Conservation (phyloP, 1,140 invertebrate genomes). For the Eciton burchellii region DNA sequence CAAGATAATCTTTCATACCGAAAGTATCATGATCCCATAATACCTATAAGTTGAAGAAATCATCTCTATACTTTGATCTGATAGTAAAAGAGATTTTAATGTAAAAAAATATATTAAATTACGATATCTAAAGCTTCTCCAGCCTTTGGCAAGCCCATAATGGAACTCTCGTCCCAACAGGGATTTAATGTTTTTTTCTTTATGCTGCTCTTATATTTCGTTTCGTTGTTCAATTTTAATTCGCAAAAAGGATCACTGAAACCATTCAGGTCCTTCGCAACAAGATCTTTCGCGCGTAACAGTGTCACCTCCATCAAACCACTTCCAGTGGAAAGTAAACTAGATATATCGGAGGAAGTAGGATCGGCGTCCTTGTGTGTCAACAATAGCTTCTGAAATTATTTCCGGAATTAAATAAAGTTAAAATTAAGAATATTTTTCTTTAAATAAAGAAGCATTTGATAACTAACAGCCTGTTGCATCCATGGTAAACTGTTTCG, state of each 20-base stretch:
- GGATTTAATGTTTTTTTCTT: slow-evolving; percentile 87
- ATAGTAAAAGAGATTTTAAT: background rate
- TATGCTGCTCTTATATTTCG: slow-evolving; percentile 86
- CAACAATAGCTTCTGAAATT: slow-evolving; percentile 79
- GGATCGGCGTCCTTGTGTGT: slow-evolving; percentile 80
- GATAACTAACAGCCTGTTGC: slow-evolving; percentile 81
- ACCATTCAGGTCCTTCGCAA: slow-evolving; percentile 84
- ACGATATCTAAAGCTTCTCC: slow-evolving; percentile 85
- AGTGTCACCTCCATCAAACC: slow-evolving; percentile 83
- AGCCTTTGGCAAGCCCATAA: slow-evolving; percentile 84
- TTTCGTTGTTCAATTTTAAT: slow-evolving; percentile 85
- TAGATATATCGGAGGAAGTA: slow-evolving; percentile 81
- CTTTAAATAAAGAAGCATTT: slow-evolving; percentile 6
- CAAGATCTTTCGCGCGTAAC: slow-evolving; percentile 81
- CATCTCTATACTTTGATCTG: background rate
- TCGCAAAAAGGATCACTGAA: slow-evolving; percentile 87
- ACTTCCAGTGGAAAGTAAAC: slow-evolving; percentile 81
- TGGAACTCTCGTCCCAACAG: slow-evolving; percentile 87
- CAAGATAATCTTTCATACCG: slow-evolving; percentile 87
- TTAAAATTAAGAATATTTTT: slow-evolving; percentile 1
- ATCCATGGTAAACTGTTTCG: slow-evolving; percentile 83
- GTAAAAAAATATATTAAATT: slow-evolving; percentile 46
- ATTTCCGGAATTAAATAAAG: background rate
- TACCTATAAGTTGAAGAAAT: slow-evolving; percentile 76
- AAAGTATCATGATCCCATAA: slow-evolving; percentile 87